Base-by-base conservation (phyloP, 2,888 invertebrate genomes). In the Eupithecia exiguata region DNA sequence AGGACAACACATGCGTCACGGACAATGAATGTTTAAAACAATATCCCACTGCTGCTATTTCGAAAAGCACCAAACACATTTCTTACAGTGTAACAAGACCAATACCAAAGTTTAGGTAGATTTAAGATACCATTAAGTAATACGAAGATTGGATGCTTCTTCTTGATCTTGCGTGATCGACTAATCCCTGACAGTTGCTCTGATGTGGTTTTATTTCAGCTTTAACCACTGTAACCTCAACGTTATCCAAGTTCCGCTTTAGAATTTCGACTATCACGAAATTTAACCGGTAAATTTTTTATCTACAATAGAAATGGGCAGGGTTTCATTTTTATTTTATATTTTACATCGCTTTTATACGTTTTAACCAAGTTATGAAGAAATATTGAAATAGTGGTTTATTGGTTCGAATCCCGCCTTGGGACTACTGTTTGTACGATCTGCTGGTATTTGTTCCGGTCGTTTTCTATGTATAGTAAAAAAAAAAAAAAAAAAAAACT, bases 181-280 rank as follows among this genome's bases (percentile, higher is more conserved):
- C 7, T 62, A 35, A 62, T 62, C 35, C 7, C 16, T 30, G 61
- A 30, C 30, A 30, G 61, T 30, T 61, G 6, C 61, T 58, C 21
- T 25, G 58, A 58, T 14, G 58, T 58, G 58, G 58, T 62, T 62
- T 62, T 35, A 62, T 62, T 62, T 62, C 30, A 35, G 18, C 18
- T 35, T 18, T 18, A 62, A 35, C 62, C 16, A 62, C 62, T 62
- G 7, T 18, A 62, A 18, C 7, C 35, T 1, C 18, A 9, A 62
- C 16, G 35, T 62, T 35, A 35, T 25, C 35, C 35, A 35, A 5
- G 2, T 62, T 62, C 2, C 0, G 62, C 35, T 62, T 62, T 35
- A 18, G 35, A 5, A 35, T 62, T 62, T 62, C 18, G 18, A 18
- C 30, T 35, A 62, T 62, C 35, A 62, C 9, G 62, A 35, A 18